Evolutionary conservation across 1,140 invertebrate genomes (phyloP).

Genomic region (Metopolophium dirhodum): DNA sequence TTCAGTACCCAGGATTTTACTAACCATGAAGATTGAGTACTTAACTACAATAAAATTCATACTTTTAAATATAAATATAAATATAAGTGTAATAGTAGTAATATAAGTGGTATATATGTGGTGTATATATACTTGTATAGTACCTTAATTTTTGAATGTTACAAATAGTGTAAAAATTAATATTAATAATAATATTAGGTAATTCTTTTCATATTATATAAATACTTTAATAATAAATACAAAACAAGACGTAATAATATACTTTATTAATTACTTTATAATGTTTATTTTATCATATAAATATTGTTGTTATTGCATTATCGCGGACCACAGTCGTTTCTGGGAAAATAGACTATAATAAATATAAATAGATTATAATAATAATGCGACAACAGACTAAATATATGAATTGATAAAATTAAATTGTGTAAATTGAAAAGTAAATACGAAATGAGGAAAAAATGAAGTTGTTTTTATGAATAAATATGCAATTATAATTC

Average conservation of each 20-base stretch:
- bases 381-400: slow-evolving; percentile 23
- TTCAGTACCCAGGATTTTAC: slow-evolving; percentile 36
- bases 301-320: slow-evolving; percentile 35
- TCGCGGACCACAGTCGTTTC: slow-evolving; percentile 21
- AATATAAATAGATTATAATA: not conserved
- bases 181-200: slow-evolving; percentile 43
- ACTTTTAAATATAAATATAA: slow-evolving; percentile 34
- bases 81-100: slow-evolving; percentile 38
- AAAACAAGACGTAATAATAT: slow-evolving; percentile 45
- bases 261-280: no score
- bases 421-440: slow-evolving; percentile 39
- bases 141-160: slow-evolving; percentile 35
- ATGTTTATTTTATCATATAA: slow-evolving; percentile 44
- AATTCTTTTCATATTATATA: slow-evolving; percentile 40
- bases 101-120: slow-evolving; percentile 21
- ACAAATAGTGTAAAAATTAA: slow-evolving; percentile 40
- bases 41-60: slow-evolving; percentile 60
- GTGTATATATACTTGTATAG: slow-evolving; percentile 40
- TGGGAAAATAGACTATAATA: not conserved
- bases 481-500: slow-evolving; percentile 11
- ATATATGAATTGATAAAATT: slow-evolving; percentile 44
- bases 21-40: slow-evolving; percentile 23
- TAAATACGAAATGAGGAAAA: slow-evolving; percentile 5
- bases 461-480: slow-evolving; percentile 31
- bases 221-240: slow-evolving; percentile 42